Evolutionary conservation across 2,888 invertebrate species (phyloP).

Genomic region (Cephalotes varians): DNA sequence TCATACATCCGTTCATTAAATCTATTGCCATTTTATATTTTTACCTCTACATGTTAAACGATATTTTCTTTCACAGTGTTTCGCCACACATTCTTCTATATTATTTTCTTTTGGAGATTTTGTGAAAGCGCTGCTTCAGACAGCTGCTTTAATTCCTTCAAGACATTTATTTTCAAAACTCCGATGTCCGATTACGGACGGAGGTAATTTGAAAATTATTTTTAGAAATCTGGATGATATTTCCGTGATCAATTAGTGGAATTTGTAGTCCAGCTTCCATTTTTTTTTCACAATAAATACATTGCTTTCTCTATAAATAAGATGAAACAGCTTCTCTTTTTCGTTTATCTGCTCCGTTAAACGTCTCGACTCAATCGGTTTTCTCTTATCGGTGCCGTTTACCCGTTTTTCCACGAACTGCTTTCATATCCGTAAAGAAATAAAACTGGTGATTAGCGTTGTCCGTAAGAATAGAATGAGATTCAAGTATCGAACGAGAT

Average conservation of each 20-base stretch:
- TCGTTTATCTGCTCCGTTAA: slow-evolving; percentile 55
- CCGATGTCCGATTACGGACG: neutral
- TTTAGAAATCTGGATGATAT: slow-evolving; percentile 11
- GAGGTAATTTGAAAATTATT: slow-evolving; percentile 8
- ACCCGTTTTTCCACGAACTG: slow-evolving; percentile 73
- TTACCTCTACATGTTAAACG: neutral
- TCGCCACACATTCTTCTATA: neutral
- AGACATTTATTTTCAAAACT: slow-evolving; percentile 13
- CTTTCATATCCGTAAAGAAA: slow-evolving; percentile 54
- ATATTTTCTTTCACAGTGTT: neutral
- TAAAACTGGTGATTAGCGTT: slow-evolving; percentile 55
- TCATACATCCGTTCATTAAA: neutral
- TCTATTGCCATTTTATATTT: neutral
- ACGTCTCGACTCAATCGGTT: slow-evolving; percentile 51
- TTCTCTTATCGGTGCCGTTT: slow-evolving; percentile 71
- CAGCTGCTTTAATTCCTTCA: neutral
- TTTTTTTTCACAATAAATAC: neutral
- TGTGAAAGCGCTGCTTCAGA: neutral
- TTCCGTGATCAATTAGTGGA: slow-evolving; percentile 23
- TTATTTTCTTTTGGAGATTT: neutral
- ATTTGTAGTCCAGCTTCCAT: slow-evolving; percentile 4
- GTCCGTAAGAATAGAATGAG: slow-evolving; percentile 56
- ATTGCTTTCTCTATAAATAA: slow-evolving; percentile 55
- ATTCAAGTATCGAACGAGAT: slow-evolving; percentile 48
- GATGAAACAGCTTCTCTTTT: slow-evolving; percentile 58